Evolutionary conservation across 2,113 vertebrate genomes (phyloP), one percentile per base, ranked within the genome.

Genomic region (Sylvietta virens): DNA sequence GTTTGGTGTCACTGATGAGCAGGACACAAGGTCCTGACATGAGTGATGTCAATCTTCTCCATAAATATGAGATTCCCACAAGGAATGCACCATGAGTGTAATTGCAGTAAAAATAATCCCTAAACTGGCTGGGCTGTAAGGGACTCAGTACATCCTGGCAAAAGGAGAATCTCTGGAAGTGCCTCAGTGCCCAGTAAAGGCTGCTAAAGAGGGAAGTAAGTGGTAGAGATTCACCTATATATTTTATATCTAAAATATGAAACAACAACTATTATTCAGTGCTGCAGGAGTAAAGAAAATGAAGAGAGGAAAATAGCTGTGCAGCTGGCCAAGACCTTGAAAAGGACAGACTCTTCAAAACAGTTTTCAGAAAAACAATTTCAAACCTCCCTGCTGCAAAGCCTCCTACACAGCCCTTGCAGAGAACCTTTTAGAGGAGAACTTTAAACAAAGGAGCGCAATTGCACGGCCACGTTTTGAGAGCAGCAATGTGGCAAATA

Each of bases 391-490:
- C 69, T 89, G 91, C 85, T 95, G 95, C 70, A 96, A 50, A 95
- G 39, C 91, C 92, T 96, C 95, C 94, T 60, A 94, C 95, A 51
- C 95, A 96, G 80, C 73, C 70, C 90, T 92, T 45, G 50, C 84
- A 80, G 81, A 92, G 57, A 95, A 83, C 73, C 70, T 79, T 94
- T 86, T 24, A 95, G 94, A 88, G 87, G 51, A 80, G 90, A 88
- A 78, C 95, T 96, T 95, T 45, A 95, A 95, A 95, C 94, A 91
- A 96, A 88, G 71, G 67, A 72, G 57, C 2, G 5, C 42, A 72
- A 65, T 31, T 6, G 47, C 20, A 15, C 66, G 60, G 91, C 66
- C 91, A 95, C 22, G 19, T 72, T 95, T 88, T 91, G 90, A 85
- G 92, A 95, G 85, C 88, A 60, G 86, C 87, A 94, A 62, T 77